Conservation (phyloP, 2,797 vertebrate genomes). For the Peromyscus eremicus region DNA sequence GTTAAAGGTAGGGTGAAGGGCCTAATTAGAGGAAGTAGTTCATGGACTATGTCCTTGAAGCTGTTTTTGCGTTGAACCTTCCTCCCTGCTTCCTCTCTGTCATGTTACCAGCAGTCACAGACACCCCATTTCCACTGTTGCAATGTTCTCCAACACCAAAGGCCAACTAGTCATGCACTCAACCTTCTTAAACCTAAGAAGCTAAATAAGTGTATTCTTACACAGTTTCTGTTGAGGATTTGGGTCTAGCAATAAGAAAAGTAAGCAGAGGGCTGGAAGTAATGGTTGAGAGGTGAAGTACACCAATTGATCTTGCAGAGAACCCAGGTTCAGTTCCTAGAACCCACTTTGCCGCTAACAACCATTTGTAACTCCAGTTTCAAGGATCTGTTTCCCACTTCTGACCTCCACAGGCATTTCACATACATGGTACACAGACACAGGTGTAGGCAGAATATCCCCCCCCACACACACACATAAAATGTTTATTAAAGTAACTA, state of each 20-base stretch:
- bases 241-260: background rate
- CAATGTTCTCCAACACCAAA: background rate
- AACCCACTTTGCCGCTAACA: background rate
- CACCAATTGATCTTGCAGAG: background rate
- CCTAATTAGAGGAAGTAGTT: background rate
- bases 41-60: background rate
- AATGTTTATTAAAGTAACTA: background rate
- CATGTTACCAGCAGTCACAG: no score
- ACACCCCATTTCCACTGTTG: background rate
- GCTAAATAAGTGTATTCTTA: background rate
- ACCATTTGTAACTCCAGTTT: background rate
- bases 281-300: background rate
- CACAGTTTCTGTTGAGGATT: background rate
- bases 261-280: background rate
- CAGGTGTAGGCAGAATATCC: background rate
- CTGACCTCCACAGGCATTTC: background rate
- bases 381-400: background rate
- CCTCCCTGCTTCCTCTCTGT: background rate
- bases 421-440: background rate
- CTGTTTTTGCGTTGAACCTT: background rate
- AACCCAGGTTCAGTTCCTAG: background rate
- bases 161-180: background rate
- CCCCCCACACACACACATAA: background rate
- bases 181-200: background rate
- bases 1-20: background rate